phyloP scores from a whole-genome alignment of 2,888 invertebrate species.

The Branchellion lobata region DNA sequence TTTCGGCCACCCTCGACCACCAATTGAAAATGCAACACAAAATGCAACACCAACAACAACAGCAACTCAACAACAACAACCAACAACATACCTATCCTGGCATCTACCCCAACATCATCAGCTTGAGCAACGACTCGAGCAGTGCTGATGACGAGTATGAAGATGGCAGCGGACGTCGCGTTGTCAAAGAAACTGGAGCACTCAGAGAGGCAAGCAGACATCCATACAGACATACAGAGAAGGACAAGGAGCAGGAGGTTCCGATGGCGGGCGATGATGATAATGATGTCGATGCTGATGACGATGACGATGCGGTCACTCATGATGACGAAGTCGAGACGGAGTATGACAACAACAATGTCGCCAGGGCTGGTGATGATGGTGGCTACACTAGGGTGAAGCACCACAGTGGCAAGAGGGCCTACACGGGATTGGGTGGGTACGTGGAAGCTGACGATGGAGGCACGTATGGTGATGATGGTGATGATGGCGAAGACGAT shows the following conservation, averaged over 20 bases:
- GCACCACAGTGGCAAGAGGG: too few species aligned
- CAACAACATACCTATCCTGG: neutral
- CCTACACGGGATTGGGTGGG: neutral
- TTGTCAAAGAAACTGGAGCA: too few species aligned
- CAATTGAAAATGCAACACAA: conserved; percentile 9
- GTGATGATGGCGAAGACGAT: neutral
- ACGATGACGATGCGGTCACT: neutral
- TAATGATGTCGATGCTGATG: neutral
- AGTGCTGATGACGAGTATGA: neutral
- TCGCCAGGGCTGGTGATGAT: neutral
- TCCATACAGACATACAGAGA: too few species aligned
- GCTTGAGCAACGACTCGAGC: neutral
- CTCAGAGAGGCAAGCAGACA: too few species aligned
- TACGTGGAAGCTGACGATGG: neutral
- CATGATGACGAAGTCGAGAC: neutral
- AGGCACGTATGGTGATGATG: neutral
- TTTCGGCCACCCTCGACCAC: neutral
- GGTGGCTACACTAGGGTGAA: neutral
- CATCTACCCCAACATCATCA: conserved; percentile 6
- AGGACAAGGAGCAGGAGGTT: conserved; percentile 1
- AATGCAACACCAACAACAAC: too few species aligned
- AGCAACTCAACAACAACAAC: too few species aligned
- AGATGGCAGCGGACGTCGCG: neutral
- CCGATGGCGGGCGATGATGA: neutral
- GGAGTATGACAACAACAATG: neutral